Evolutionary conservation across 2,888 invertebrate genomes (phyloP).

Genomic region (Toxonevra muliebris): DNA sequence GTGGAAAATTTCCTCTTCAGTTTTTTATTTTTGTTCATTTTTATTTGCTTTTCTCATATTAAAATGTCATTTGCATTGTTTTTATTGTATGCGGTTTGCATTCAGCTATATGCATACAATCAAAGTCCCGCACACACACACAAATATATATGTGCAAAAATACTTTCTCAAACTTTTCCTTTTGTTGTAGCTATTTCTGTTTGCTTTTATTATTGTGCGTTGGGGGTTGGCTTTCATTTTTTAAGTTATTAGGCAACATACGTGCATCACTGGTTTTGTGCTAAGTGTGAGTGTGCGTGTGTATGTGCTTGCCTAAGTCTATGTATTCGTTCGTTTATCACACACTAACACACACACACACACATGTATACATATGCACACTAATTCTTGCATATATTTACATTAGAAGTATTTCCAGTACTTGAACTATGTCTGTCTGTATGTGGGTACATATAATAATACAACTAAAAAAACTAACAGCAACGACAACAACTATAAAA

Average conservation of each 20-base stretch:
- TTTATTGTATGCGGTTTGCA: slow-evolving; percentile 1
- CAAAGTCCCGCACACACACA: background rate
- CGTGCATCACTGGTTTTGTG: background rate
- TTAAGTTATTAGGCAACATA: background rate
- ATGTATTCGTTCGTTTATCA: background rate
- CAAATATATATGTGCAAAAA: background rate
- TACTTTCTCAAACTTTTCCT: background rate
- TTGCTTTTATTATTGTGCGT: background rate
- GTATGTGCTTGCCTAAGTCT: background rate
- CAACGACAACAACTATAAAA: background rate
- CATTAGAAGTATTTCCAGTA: background rate
- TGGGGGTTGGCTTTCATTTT: background rate
- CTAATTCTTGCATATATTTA: background rate
- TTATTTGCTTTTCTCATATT: background rate
- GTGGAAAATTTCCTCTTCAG: background rate
- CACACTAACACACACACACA: background rate
- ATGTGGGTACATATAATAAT: background rate
- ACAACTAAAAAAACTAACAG: background rate
- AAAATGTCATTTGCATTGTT: background rate
- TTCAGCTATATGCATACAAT: background rate
- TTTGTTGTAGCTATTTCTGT: background rate
- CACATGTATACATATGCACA: background rate
- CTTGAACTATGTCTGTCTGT: too few relatives aligned
- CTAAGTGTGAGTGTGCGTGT: background rate
- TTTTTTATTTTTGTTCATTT: background rate